Percentiles rank a stretch among this genome's conserved stretches.
These are phyloP conservation scores for Acomys russatus DNA, from an alignment of 2,797 vertebrate genomes.

Conservation along the genomic window DNA sequence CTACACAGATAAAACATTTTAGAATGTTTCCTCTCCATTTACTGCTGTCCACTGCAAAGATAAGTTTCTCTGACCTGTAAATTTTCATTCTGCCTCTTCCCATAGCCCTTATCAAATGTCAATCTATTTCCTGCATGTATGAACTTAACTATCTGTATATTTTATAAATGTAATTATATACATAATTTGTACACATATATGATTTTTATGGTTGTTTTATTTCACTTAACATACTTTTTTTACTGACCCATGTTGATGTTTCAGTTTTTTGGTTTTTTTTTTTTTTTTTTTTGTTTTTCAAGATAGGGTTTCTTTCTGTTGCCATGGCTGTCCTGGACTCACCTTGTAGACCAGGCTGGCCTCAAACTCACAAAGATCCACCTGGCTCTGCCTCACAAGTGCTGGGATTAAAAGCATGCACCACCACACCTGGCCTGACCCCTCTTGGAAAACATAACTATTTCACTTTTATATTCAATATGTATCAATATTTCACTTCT, in stretches of 20 bases:
- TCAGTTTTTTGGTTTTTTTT: too few species aligned
- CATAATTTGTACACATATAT: not conserved
- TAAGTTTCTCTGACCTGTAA: not conserved
- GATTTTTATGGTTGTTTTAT: not conserved
- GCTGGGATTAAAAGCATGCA: too few species aligned
- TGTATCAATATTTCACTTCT: not conserved
- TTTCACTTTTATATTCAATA: constrained; percentile 39
- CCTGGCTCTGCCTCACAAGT: too few species aligned
- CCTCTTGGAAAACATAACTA: not conserved
- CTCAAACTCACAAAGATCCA: too few species aligned
- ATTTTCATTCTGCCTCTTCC: not conserved
- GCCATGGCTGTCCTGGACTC: too few species aligned
- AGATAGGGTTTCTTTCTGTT: too few species aligned
- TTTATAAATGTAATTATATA: constrained; percentile 33
- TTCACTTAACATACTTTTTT: constrained; percentile 9
- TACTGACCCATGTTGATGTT: not conserved
- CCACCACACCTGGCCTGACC: not conserved
- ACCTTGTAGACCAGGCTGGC: too few species aligned
- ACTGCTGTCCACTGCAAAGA: not conserved
- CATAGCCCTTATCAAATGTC: not conserved
- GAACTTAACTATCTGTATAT: not conserved
- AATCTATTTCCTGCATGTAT: constrained; percentile 2
- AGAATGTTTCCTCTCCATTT: not conserved
- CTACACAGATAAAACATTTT: not conserved
- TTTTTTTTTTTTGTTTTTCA: too few species aligned